Evolutionary conservation across 2,797 vertebrate species (phyloP).

Genomic region (Liparis tanakae): DNA sequence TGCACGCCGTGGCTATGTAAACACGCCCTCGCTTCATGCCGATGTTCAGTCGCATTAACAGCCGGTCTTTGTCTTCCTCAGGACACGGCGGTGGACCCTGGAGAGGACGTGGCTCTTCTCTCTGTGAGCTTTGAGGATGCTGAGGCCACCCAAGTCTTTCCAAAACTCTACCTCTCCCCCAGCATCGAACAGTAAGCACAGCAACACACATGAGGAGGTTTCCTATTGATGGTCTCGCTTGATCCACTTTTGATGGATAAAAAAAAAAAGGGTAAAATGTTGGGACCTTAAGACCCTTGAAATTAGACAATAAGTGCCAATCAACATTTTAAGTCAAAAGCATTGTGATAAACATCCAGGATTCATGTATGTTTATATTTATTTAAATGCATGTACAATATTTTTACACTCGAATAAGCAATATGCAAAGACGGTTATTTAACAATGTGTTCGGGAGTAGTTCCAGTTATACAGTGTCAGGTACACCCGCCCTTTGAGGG

Average conservation of each 20-base stretch:
- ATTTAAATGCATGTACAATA: no score
- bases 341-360: background rate
- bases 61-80: conserved; percentile 60
- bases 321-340: background rate
- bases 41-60: background rate
- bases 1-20: background rate
- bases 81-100: conserved; percentile 97
- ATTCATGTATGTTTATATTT: background rate
- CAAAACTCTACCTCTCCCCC: conserved; percentile 95
- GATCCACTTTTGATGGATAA: background rate
- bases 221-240: background rate
- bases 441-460: no score
- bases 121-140: conserved; percentile 97
- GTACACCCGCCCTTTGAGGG: no score
- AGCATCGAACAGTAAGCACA: conserved; percentile 96
- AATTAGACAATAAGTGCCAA: background rate
- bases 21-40: background rate
- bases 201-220: background rate
- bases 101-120: conserved; percentile 96
- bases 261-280: no score
- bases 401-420: no score
- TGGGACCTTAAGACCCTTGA: background rate
- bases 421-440: no score
- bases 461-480: no score
- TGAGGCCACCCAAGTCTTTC: conserved; percentile 96